phyloP scores from a whole-genome alignment of 2,797 vertebrate species.

The Myripristis murdjan region DNA sequence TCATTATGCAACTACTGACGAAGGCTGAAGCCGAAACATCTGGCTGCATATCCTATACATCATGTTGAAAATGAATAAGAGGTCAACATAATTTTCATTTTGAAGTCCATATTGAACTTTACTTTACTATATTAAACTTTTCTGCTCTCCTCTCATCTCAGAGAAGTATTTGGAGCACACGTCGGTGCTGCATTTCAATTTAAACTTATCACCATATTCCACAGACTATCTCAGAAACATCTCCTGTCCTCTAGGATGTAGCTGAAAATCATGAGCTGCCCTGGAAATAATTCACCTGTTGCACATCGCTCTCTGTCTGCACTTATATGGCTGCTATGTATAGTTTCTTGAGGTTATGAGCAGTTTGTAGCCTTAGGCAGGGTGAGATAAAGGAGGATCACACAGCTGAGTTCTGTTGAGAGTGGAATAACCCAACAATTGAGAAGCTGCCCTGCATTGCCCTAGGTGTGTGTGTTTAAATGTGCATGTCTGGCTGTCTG shows the following conservation, averaged over 20 bases:
- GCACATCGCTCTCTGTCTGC: slow-evolving; percentile 5
- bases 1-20: too few species aligned
- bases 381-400: slow-evolving; percentile 52
- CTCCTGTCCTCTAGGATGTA: slow-evolving; percentile 21
- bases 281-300: slow-evolving; percentile 48
- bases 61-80: too few species aligned
- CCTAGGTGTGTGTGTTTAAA: slow-evolving; percentile 1
- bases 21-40: too few species aligned
- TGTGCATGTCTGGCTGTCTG: slow-evolving; percentile 21
- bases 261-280: slow-evolving; percentile 46
- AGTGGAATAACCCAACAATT: slow-evolving; percentile 43
- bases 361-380: slow-evolving; percentile 26
- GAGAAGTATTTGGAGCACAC: slow-evolving; percentile 43
- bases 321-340: slow-evolving; percentile 42
- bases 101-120: too few species aligned
- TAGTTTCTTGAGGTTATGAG: slow-evolving; percentile 53
- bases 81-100: too few species aligned
- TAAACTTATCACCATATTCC: slow-evolving; percentile 25
- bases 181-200: neutral
- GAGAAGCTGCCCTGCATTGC: slow-evolving; percentile 21
- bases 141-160: slow-evolving; percentile 41
- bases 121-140: too few species aligned
- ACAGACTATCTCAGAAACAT: neutral
- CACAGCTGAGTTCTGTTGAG: slow-evolving; percentile 12
- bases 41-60: too few species aligned